A percentile compares a stretch with the other conserved stretches of the same genome.
Evolutionary conservation across 2,797 vertebrate species (phyloP).

Genomic region (Pelobates cultripes): DNA sequence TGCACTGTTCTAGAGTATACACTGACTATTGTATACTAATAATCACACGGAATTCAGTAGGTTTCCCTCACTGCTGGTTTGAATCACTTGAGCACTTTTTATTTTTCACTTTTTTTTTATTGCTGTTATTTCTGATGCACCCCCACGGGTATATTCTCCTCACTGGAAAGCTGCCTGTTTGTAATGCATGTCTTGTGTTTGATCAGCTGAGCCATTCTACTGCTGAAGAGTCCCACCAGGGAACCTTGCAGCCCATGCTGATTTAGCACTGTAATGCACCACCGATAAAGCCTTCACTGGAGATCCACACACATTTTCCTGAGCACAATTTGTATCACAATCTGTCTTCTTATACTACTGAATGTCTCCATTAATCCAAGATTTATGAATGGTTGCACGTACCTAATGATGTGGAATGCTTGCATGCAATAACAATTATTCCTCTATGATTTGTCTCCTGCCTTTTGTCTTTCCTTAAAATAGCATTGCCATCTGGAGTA

Average conservation of each 20-base stretch:
- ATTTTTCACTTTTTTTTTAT: constrained; percentile 1
- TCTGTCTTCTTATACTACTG: background rate
- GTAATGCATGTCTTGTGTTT: constrained; percentile 8
- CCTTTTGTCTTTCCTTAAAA: constrained; percentile 17
- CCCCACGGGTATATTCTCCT: background rate
- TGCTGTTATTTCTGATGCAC: background rate
- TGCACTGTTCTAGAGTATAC: background rate
- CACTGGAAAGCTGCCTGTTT: background rate
- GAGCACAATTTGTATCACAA: background rate
- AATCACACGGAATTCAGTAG: constrained; percentile 19
- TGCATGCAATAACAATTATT: constrained; percentile 30
- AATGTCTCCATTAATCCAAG: constrained; percentile 14
- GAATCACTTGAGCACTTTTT: constrained; percentile 17
- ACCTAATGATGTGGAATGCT: constrained; percentile 39
- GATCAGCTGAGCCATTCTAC: background rate
- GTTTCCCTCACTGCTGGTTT: constrained; percentile 23
- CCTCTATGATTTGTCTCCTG: constrained; percentile 40
- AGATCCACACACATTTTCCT: background rate
- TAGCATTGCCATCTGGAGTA: constrained; percentile 29
- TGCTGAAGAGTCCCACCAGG: background rate
- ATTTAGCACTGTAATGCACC: background rate
- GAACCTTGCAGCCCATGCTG: background rate
- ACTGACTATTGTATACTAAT: constrained; percentile 25
- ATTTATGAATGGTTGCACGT: constrained; percentile 16
- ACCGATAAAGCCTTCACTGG: background rate